phyloP scores from a whole-genome alignment of 92 coral and sea anemone species.

The Isaurus tuberculatus region DNA sequence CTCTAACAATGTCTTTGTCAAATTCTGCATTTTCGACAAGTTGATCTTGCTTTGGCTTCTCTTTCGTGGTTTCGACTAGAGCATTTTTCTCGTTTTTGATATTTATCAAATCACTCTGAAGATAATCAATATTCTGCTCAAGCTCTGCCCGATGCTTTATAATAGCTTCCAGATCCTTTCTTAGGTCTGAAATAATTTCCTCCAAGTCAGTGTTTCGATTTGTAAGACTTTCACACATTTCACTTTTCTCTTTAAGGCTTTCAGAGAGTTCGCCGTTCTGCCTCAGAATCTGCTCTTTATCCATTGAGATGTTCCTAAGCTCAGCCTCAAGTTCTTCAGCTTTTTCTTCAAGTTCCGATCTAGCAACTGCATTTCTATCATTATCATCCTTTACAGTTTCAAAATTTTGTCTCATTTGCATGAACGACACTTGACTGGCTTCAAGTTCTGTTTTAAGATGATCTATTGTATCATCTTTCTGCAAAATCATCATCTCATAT shows the following conservation, averaged over 20 bases:
- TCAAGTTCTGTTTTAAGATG: slow-evolving; percentile 51
- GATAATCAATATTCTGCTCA: slow-evolving; percentile 36
- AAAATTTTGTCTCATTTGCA: slow-evolving; percentile 15
- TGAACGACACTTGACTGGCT: slow-evolving; percentile 8
- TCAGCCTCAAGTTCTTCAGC: slow-evolving; percentile 38
- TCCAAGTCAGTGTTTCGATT: slow-evolving; percentile 41
- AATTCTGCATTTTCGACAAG: slow-evolving; percentile 33
- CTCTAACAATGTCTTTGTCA: slow-evolving; percentile 39
- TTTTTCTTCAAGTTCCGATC: slow-evolving; percentile 40
- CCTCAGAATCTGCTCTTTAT: slow-evolving; percentile 11
- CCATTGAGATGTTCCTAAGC: slow-evolving; percentile 22
- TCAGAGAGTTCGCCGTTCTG: not conserved
- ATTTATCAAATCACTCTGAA: slow-evolving; percentile 13
- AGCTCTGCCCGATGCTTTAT: slow-evolving; percentile 43
- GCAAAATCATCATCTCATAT: slow-evolving; percentile 39
- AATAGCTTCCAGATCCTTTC: slow-evolving; percentile 31
- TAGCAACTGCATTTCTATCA: slow-evolving; percentile 31
- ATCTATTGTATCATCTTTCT: slow-evolving; percentile 39
- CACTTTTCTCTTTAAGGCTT: slow-evolving; percentile 10
- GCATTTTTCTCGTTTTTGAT: slow-evolving; percentile 28
- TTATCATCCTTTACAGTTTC: slow-evolving; percentile 28
- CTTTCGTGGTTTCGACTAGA: not conserved
- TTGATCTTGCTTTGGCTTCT: slow-evolving; percentile 37
- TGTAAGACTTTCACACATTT: slow-evolving; percentile 1
- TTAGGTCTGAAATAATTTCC: slow-evolving; percentile 28